A percentile compares a stretch with the other conserved stretches of the same genome.
Evolutionary conservation across 1,140 invertebrate genomes (phyloP).

Genomic region (Drosophila yakuba): DNA sequence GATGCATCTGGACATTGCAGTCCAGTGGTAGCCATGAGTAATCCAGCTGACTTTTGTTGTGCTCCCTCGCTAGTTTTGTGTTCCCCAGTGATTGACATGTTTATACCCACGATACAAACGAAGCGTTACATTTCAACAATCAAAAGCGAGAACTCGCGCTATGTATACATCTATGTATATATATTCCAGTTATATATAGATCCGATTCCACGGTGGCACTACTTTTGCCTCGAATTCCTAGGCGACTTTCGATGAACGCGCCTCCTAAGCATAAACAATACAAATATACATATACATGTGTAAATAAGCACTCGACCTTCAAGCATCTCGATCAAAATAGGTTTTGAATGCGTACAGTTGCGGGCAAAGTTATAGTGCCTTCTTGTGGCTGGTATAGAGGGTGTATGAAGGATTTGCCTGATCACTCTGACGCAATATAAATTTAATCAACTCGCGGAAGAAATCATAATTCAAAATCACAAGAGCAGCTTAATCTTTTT

Average conservation of each 20-base stretch:
- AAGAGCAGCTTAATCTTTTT: background rate
- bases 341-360: constrained; percentile 8
- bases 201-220: constrained; percentile 27
- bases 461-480: background rate
- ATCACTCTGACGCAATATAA: background rate
- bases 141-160: constrained; percentile 29
- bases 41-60: constrained; percentile 40
- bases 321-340: constrained; percentile 29
- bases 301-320: constrained; percentile 45
- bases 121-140: constrained; percentile 37
- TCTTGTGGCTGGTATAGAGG: background rate
- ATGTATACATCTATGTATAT: constrained; percentile 21
- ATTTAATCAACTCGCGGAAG: background rate
- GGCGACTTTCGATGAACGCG: constrained; percentile 32
- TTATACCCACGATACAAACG: constrained; percentile 53
- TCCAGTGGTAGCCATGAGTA: constrained; percentile 42
- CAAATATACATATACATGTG: no score
- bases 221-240: constrained; percentile 35
- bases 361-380: constrained; percentile 1
- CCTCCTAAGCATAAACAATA: constrained; percentile 48
- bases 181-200: constrained; percentile 27
- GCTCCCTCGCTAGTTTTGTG: constrained; percentile 35
- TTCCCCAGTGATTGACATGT: constrained; percentile 51
- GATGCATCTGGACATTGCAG: constrained; percentile 7
- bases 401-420: background rate